Base-by-base conservation (phyloP, 2,888 invertebrate species). In the Hyles lineata region DNA sequence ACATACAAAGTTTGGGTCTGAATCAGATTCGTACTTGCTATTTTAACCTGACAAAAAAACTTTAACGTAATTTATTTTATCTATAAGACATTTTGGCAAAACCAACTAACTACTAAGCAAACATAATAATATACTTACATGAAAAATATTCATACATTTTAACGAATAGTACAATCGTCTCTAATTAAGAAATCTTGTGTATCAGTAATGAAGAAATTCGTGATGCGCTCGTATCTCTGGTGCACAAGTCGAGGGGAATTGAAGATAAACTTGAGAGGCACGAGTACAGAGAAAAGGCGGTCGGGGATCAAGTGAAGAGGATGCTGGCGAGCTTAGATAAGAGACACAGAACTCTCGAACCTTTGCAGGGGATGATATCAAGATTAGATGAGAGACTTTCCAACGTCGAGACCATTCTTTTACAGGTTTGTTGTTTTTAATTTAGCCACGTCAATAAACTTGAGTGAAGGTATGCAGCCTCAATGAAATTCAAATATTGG, bases 251-350 rank as follows among this genome's bases (percentile, higher is more conserved):
- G 87, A 96, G 97, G 63, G 95, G 96, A 59, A 96, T 97, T 71
- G 97, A 97, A 77, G 97, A 97, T 85, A 98, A 98, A 90, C 88
- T 98, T 76, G 98, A 98, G 84, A 94, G 98, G 21, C 98, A 98
- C 88, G 98, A 98, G 87, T 96, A 96, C 81, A 94, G 98, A 17
- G 98, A 98, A 88, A 95, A 97, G 77, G 96, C 96, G 0, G 91
- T 98, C 29, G 98, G 97, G 0, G 98, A 98, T 74, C 96, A 97
- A 78, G 85, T 98, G 71, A 98, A 98, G 91, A 97, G 97, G 86
- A 96, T 96, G 70, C 90, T 98, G 75, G 90, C 95, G 1, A 92
- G 95, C 0, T 88, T 98, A 69, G 97, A 97, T 78, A 97, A 97
- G 87, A 96, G 97, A 72, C 96, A 97, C 77, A 95, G 96, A 77